These are phyloP conservation scores for Labia minor DNA, from an alignment of 2,888 invertebrate species.

Conservation along the genomic window DNA sequence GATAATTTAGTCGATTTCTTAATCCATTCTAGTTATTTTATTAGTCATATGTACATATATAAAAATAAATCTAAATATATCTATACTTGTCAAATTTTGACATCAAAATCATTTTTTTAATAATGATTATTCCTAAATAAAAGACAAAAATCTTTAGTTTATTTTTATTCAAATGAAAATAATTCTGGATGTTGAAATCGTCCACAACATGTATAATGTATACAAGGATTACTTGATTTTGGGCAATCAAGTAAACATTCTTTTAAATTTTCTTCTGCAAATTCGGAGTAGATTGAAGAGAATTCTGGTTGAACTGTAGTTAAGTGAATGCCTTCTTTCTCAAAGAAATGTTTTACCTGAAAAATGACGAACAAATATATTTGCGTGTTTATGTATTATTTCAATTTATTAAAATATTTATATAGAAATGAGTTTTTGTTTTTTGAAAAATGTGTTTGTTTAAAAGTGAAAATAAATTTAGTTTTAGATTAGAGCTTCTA, in stretches of 20 bases:
- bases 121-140: slow-evolving; percentile 3
- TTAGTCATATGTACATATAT: not conserved
- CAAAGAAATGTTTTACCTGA: not conserved
- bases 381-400: too few species aligned
- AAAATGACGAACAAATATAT: not conserved
- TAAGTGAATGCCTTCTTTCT: not conserved
- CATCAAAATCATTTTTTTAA: not conserved
- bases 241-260: slow-evolving; percentile 7
- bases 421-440: too few species aligned
- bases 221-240: not conserved
- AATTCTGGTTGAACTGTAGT: slow-evolving; percentile 1
- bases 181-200: not conserved
- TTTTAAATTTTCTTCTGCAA: not conserved
- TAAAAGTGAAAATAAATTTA: too few species aligned
- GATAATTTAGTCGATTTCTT: not conserved
- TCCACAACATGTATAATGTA: not conserved
- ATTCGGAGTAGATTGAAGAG: not conserved
- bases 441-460: too few species aligned
- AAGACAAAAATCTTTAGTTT: not conserved
- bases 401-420: too few species aligned
- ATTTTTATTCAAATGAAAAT: not conserved
- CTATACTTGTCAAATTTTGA: not conserved
- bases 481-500: too few species aligned
- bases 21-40: not conserved
- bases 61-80: not conserved